phyloP scores from a whole-genome alignment of 2,797 vertebrate genomes.

The Meriones psammophilus region DNA sequence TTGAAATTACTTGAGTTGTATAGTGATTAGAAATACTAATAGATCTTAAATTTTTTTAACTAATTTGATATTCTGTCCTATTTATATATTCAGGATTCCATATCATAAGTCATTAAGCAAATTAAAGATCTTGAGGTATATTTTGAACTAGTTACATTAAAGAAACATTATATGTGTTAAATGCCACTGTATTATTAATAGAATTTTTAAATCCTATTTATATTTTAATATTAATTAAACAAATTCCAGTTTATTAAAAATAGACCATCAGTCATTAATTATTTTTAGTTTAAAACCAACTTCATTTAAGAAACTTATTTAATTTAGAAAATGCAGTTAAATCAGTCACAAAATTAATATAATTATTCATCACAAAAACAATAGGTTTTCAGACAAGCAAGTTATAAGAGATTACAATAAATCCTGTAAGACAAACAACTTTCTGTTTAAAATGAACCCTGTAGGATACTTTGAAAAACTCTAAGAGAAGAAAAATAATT shows the following conservation, averaged over 20 bases:
- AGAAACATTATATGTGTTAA: neutral
- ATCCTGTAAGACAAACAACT: neutral
- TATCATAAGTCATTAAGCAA: neutral
- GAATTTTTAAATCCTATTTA: conserved; percentile 15
- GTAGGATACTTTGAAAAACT: neutral
- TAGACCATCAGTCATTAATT: conserved; percentile 35
- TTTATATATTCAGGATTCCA: neutral
- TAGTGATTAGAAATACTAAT: neutral
- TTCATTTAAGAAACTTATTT: conserved; percentile 59
- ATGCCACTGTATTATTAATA: neutral
- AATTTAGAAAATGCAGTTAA: conserved; percentile 67
- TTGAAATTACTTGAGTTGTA: neutral
- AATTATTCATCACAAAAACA: neutral
- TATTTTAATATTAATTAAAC: conserved; percentile 63
- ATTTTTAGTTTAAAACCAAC: conserved; percentile 41
- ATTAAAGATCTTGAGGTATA: neutral
- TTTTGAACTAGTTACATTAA: conserved; percentile 30
- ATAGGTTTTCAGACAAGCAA: neutral
- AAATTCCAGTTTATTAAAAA: conserved; percentile 27
- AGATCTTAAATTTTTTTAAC: neutral
- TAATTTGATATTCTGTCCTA: neutral
- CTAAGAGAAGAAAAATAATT: neutral
- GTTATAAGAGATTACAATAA: conserved; percentile 6
- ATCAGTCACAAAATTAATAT: conserved; percentile 58
- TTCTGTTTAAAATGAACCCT: conserved; percentile 6